Percentiles rank a stretch among this genome's conserved stretches.
Conservation (phyloP, 2,113 vertebrate genomes). For the Cervus canadensis region DNA sequence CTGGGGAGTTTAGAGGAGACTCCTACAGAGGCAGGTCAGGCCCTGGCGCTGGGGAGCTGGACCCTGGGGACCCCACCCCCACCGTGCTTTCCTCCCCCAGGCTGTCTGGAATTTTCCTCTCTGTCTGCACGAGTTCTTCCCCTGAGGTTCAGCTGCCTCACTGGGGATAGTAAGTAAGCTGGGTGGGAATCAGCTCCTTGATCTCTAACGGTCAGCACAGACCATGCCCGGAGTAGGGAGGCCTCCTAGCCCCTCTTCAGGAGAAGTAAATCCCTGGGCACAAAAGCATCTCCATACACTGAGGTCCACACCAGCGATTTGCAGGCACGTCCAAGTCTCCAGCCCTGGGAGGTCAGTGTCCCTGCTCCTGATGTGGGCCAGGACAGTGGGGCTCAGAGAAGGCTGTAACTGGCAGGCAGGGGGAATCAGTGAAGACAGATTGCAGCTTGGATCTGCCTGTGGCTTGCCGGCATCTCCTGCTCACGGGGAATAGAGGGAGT, state of each 20-base stretch:
- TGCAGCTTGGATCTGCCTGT: not conserved
- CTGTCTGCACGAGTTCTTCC: not conserved
- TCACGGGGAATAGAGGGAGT: accelerated
- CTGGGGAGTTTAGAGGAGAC: not conserved
- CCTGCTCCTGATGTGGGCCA: not conserved
- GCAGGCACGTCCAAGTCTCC: accelerated
- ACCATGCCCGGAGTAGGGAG: not conserved
- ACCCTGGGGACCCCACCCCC: not conserved
- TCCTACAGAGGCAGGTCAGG: not conserved
- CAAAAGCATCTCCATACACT: accelerated
- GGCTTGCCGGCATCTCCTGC: not conserved
- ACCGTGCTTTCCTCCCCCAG: accelerated
- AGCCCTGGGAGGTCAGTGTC: accelerated
- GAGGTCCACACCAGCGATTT: accelerated
- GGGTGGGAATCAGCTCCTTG: not conserved
- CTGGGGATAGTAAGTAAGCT: not conserved
- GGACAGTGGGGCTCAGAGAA: not conserved
- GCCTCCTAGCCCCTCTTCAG: not conserved
- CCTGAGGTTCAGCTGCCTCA: not conserved
- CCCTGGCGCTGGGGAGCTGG: not conserved
- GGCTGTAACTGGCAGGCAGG: too few relatives aligned
- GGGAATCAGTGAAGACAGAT: accelerated
- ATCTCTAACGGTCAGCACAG: not conserved
- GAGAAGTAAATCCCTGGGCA: not conserved
- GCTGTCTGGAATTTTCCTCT: not conserved